Base-by-base conservation (phyloP, 2,888 invertebrate species). In the Tetheella fluctuosa region DNA sequence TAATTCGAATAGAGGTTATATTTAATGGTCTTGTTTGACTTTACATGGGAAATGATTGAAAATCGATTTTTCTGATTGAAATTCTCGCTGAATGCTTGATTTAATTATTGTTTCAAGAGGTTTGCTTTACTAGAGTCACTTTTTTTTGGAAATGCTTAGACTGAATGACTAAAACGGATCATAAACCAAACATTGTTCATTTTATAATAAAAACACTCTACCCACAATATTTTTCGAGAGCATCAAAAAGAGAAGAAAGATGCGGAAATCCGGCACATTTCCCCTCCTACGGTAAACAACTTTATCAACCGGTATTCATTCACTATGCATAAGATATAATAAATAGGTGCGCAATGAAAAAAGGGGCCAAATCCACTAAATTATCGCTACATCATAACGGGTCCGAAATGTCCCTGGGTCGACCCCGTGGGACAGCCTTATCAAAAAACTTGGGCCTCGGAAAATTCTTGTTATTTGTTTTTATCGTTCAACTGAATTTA, bases 351-450 rank as follows among this genome's bases (percentile, higher is more conserved):
- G 61, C 15, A 52, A 54, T 54, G 58, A 63, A 60, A 72, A 67
- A 68, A 64, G 64, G 63, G 66, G 42, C 58, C 52, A 64, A 65
- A 65, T 69, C 65, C 67, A 66, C 68, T 77, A 76, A 76, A 80
- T 82, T 77, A 80, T 81, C 74, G 71, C 76, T 66, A 73, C 74
- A 76, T 78, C 77, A 75, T 79, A 82, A 76, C 73, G 69, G 34
- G 74, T 42, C 59, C 64, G 62, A 68, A 71, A 68, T 65, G 75
- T 75, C 74, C 74, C 60, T 57, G 71, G 74, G 73, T 63, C 65
- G 55, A 52, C 77, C 39, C 64, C 76, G 17, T 5, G 81, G 73
- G 83, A 69, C 56, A 68, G 67, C 68, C 76, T 76, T 80, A 80
- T 81, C 79, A 79, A 71, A 73, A 75, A 75, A 69, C 71, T 64